Conservation (phyloP, 30 jellyfish, hydroid and myxozoan genomes). For the Aurelia coerulea region DNA sequence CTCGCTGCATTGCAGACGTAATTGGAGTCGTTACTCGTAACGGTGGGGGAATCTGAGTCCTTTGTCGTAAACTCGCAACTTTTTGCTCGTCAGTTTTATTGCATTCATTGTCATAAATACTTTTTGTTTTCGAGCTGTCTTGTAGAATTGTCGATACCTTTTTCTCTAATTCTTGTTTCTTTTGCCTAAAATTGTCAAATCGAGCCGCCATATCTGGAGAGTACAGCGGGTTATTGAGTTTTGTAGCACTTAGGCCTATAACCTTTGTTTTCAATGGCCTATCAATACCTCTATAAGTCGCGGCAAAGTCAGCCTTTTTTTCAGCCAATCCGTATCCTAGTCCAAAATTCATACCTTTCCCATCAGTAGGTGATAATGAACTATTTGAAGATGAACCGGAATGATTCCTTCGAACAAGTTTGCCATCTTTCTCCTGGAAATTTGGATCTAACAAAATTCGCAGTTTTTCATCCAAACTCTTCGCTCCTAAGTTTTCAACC, state of each 20-base stretch:
- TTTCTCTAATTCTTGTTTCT: conserved; percentile 83
- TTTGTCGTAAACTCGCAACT: conserved; percentile 78
- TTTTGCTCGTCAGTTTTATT: conserved; percentile 69
- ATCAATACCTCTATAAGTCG: conserved; percentile 71
- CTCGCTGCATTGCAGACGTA: conserved; percentile 23
- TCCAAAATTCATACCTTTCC: neutral
- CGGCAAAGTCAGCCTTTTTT: conserved; percentile 69
- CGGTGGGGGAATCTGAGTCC: conserved; percentile 31
- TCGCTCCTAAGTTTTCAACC: conserved; percentile 61
- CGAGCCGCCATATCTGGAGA: conserved; percentile 89
- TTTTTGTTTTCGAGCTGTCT: conserved; percentile 69
- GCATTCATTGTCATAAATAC: conserved; percentile 50
- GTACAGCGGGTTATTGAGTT: conserved; percentile 50
- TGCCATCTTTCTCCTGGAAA: conserved; percentile 73
- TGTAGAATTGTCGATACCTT: conserved; percentile 86
- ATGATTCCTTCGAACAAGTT: conserved; percentile 31
- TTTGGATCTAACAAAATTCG: conserved; percentile 72
- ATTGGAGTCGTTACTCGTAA: conserved; percentile 35
- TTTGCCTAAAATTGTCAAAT: conserved; percentile 79
- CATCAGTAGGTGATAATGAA: conserved; percentile 32
- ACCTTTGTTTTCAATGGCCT: conserved; percentile 77
- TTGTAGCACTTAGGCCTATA: conserved; percentile 72
- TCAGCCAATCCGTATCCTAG: neutral
- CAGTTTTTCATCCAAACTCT: conserved; percentile 74
- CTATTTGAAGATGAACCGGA: conserved; percentile 48